Evolutionary conservation across 2,888 invertebrate species (phyloP).

Genomic region (Trypoxylon attenuatum): DNA sequence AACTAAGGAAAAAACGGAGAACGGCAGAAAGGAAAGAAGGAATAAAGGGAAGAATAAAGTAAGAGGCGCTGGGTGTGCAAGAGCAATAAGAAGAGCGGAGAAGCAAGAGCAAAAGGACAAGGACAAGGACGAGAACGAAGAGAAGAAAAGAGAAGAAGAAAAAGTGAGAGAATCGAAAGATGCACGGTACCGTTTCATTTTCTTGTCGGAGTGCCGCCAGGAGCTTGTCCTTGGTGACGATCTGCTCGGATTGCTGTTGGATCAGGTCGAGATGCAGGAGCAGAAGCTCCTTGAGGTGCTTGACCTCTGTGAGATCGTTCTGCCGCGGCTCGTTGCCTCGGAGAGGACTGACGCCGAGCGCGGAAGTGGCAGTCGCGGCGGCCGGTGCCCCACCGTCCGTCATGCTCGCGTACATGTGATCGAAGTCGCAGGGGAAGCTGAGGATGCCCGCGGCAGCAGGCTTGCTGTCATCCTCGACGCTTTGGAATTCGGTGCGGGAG

Average conservation of each 20-base stretch:
- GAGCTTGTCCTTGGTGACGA: constrained; percentile 86
- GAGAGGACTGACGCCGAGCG: constrained; percentile 69
- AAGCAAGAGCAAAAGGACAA: not conserved
- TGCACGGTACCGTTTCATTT: constrained; percentile 82
- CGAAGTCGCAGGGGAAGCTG: constrained; percentile 80
- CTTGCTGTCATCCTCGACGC: constrained; percentile 37
- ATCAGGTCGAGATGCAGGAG: constrained; percentile 90
- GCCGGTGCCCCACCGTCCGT: constrained; percentile 68
- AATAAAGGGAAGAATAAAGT: no score
- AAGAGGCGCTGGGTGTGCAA: no score
- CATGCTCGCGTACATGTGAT: constrained; percentile 84
- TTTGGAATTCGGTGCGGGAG: constrained; percentile 37
- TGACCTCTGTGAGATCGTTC: constrained; percentile 77
- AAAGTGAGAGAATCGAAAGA: not conserved
- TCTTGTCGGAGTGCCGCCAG: constrained; percentile 84
- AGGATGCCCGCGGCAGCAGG: constrained; percentile 75
- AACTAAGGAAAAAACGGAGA: not conserved
- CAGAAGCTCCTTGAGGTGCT: constrained; percentile 85
- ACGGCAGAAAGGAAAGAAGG: not conserved
- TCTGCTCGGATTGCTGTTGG: constrained; percentile 91
- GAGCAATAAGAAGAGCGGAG: no score
- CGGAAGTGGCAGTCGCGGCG: constrained; percentile 62
- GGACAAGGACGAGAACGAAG: not conserved
- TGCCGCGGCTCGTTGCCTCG: constrained; percentile 70
- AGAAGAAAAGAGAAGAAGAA: not conserved